Percentiles rank a stretch among this genome's conserved stretches.
These are phyloP conservation scores for Ptychadena robeensis DNA, from an alignment of 2,797 vertebrate genomes.

Conservation along the genomic window DNA sequence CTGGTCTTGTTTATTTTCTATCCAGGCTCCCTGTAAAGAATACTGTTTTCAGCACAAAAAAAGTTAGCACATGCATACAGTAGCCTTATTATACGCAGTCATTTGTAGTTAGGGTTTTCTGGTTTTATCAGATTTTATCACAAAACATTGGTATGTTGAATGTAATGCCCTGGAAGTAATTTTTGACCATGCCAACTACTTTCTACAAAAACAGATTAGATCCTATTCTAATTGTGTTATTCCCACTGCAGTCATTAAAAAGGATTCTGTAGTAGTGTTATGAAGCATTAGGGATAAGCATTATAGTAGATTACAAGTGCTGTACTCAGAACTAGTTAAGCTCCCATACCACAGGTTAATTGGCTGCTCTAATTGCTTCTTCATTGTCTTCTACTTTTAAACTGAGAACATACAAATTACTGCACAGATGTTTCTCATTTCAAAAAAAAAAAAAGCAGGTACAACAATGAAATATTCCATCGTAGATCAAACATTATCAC, in stretches of 20 bases:
- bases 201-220: constrained; percentile 19
- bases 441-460: constrained; percentile 29
- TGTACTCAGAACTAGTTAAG: constrained; percentile 52
- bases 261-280: constrained; percentile 31
- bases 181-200: background rate
- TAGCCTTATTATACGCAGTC: background rate
- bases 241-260: constrained; percentile 38
- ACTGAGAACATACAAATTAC: constrained; percentile 56
- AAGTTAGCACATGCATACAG: background rate
- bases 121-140: background rate
- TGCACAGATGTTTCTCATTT: constrained; percentile 56
- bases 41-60: no score
- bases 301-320: constrained; percentile 51
- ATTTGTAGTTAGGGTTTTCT: background rate
- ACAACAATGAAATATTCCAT: constrained; percentile 48
- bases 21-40: no score
- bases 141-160: background rate
- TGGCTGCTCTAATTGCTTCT: constrained; percentile 47
- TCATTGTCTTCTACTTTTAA: constrained; percentile 58
- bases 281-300: constrained; percentile 37
- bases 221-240: constrained; percentile 3
- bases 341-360: constrained; percentile 58
- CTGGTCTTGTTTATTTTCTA: no score
- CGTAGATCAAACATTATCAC: constrained; percentile 57
- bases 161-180: background rate